These are phyloP conservation scores for Ametastegia equiseti DNA, from an alignment of 2,888 invertebrate genomes.

Conservation along the genomic window DNA sequence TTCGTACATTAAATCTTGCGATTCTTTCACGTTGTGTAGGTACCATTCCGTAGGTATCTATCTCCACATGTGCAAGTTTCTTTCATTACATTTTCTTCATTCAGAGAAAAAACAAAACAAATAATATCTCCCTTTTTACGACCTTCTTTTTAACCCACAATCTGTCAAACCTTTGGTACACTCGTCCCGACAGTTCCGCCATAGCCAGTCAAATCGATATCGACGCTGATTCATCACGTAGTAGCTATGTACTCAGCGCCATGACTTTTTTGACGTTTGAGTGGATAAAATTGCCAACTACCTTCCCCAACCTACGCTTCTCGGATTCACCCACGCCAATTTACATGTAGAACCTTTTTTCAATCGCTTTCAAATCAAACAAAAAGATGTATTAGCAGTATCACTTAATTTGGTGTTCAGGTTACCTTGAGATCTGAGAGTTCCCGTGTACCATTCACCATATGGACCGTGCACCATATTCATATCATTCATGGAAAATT, in stretches of 20 bases:
- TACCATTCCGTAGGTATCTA: background rate
- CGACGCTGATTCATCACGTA: constrained; percentile 17
- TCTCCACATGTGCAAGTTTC: background rate
- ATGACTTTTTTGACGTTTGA: constrained; percentile 21
- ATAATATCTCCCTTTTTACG: background rate
- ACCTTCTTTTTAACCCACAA: background rate
- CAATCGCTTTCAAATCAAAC: background rate
- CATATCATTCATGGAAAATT: too few relatives aligned
- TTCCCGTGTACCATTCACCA: too few relatives aligned
- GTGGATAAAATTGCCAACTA: constrained; percentile 29
- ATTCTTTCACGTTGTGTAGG: background rate
- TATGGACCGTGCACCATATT: too few relatives aligned
- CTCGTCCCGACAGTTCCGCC: background rate
- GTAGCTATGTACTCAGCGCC: constrained; percentile 5
- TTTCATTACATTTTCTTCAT: background rate
- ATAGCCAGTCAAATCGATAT: constrained; percentile 11
- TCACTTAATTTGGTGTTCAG: too few relatives aligned
- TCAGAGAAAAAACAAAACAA: background rate
- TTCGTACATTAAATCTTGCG: constrained; percentile 48
- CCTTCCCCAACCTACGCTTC: background rate
- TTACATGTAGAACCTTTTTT: background rate
- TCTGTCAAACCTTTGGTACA: constrained; percentile 22
- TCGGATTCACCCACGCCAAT: background rate
- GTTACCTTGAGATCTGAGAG: too few relatives aligned
- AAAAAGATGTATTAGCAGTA: background rate